Conservation (phyloP, 2,888 invertebrate genomes). For the Sympetrum striolatum region DNA sequence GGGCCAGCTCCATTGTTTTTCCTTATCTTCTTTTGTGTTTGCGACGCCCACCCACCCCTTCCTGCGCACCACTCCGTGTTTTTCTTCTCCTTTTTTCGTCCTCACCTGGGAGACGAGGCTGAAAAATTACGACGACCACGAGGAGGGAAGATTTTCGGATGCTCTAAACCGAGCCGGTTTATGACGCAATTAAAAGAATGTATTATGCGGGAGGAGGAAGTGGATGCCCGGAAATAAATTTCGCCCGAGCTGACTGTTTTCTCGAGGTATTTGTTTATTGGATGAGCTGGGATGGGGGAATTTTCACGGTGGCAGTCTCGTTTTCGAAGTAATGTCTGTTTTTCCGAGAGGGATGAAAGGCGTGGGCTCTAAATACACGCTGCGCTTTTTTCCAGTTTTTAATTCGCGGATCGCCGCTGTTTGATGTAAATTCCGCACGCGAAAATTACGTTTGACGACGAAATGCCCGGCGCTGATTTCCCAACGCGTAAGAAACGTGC, state of each 20-base stretch:
- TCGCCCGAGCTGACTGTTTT: neutral
- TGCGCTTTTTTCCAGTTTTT: too few relatives aligned
- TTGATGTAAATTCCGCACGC: too few relatives aligned
- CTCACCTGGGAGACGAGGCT: constrained; percentile 24
- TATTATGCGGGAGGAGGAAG: neutral
- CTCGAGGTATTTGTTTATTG: neutral
- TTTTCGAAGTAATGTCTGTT: neutral
- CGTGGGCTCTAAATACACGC: too few relatives aligned
- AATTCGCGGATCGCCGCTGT: too few relatives aligned
- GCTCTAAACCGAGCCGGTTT: constrained; percentile 7
- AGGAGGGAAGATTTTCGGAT: neutral
- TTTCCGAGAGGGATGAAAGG: too few relatives aligned
- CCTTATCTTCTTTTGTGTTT: constrained; percentile 32
- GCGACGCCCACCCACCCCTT: neutral
- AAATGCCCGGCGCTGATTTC: too few relatives aligned
- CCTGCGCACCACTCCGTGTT: neutral
- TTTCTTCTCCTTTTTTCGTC: neutral
- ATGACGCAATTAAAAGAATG: constrained; percentile 31
- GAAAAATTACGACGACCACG: constrained; percentile 1
- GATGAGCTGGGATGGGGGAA: neutral
- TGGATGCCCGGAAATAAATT: neutral
- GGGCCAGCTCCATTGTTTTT: constrained; percentile 3
- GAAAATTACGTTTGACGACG: too few relatives aligned
- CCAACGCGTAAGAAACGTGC: too few relatives aligned
- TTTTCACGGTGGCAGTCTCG: neutral